Percentiles rank a stretch among this genome's conserved stretches.
Conservation (phyloP, 2,797 vertebrate species). For the Orestias chungarensis region DNA sequence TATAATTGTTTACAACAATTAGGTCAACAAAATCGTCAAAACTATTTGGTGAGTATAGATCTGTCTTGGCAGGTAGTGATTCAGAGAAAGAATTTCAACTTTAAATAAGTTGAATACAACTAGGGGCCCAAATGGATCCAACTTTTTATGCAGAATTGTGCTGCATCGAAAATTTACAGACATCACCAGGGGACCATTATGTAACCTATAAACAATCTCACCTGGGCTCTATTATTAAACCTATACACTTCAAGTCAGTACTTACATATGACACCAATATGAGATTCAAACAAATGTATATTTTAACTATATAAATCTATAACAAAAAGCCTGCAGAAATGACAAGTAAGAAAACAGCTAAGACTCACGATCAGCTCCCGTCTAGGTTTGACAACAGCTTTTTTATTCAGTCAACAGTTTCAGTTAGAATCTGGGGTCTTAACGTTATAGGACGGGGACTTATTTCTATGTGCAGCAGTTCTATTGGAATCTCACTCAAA, state of each 20-base stretch:
- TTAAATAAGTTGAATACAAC: no score
- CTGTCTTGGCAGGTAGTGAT: not conserved
- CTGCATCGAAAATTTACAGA: not conserved
- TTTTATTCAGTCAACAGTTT: not conserved
- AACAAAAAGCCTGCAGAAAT: no score
- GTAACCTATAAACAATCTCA: not conserved
- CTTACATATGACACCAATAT: not conserved
- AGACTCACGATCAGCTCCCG: no score
- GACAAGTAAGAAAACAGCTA: not conserved
- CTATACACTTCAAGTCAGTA: not conserved
- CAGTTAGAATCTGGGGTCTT: not conserved
- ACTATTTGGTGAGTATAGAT: not conserved
- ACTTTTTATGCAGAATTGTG: not conserved
- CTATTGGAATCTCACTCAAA: slow-evolving; percentile 50
- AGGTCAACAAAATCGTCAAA: not conserved
- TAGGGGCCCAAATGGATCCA: not conserved
- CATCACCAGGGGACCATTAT: not conserved
- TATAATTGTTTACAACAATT: not conserved
- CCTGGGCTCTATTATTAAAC: not conserved
- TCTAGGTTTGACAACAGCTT: no score
- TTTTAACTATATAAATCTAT: no score
- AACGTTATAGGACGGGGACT: not conserved
- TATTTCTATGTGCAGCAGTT: slow-evolving; percentile 28
- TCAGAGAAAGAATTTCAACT: not conserved
- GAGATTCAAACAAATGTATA: not conserved